Conservation (phyloP, 2,888 invertebrate genomes). For the Xestoiulus laeticollis region DNA sequence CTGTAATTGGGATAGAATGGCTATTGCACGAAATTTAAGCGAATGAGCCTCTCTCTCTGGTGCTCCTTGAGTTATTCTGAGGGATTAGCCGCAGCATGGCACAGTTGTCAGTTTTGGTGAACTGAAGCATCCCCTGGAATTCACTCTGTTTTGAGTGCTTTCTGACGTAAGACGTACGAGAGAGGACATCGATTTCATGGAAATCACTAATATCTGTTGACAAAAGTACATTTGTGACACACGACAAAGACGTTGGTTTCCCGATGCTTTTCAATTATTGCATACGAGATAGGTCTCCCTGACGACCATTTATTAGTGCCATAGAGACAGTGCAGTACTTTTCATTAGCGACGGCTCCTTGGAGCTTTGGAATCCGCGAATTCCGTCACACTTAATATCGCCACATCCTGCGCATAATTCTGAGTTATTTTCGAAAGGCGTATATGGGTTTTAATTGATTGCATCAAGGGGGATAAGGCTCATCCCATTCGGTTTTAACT, state of each 20-base stretch:
- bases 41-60: no score
- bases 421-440: slow-evolving; percentile 11
- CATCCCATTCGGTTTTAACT: slow-evolving; percentile 3
- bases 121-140: no score
- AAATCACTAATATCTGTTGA: neutral
- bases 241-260: neutral
- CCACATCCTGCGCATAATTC: slow-evolving; percentile 32
- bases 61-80: no score
- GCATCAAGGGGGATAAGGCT: neutral
- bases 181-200: neutral
- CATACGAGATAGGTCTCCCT: neutral
- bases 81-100: no score
- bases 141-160: neutral
- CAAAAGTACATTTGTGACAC: neutral
- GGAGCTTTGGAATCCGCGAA: slow-evolving; percentile 8
- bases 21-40: no score
- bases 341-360: slow-evolving; percentile 20
- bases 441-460: slow-evolving; percentile 17
- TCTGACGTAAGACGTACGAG: neutral
- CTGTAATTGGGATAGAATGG: no score
- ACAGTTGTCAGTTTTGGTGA: no score
- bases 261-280: slow-evolving; percentile 15
- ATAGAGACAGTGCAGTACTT: slow-evolving; percentile 17
- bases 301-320: slow-evolving; percentile 24
- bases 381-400: slow-evolving; percentile 29